Conservation (phyloP, 2,888 invertebrate species). For the Arctia plantaginis region DNA sequence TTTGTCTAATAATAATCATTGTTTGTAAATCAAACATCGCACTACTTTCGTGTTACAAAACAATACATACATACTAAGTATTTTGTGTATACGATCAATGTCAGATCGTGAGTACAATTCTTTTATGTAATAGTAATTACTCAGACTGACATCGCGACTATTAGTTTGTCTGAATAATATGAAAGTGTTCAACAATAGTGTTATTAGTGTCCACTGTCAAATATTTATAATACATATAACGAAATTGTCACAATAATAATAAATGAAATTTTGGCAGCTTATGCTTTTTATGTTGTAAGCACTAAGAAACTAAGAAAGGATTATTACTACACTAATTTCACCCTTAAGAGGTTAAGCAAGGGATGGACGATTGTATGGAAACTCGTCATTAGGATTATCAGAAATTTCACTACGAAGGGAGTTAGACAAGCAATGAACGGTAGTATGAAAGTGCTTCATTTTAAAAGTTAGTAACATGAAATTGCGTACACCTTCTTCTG, state of each 20-base stretch:
- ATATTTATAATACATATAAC: conserved; percentile 46
- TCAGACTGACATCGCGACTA: conserved; percentile 24
- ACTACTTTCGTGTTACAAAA: conserved; percentile 35
- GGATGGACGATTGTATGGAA: too few species aligned
- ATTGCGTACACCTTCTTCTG: too few species aligned
- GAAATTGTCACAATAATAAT: conserved; percentile 25
- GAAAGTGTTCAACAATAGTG: conserved; percentile 55
- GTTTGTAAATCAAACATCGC: conserved; percentile 31
- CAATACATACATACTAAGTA: conserved; percentile 29
- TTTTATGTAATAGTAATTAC: conserved; percentile 68
- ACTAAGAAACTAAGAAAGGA: too few species aligned
- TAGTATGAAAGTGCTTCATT: too few species aligned
- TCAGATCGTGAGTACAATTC: conserved; percentile 66
- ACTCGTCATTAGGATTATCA: too few species aligned
- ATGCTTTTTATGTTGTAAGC: too few species aligned
- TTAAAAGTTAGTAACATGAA: too few species aligned
- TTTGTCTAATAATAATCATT: conserved; percentile 17
- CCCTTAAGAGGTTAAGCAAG: too few species aligned
- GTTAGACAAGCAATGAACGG: too few species aligned
- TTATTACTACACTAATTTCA: too few species aligned
- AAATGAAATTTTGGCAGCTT: too few species aligned
- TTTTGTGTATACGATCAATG: conserved; percentile 64
- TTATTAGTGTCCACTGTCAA: conserved; percentile 52
- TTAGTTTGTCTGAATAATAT: conserved; percentile 25
- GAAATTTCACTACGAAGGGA: too few species aligned